Base-by-base conservation (phyloP, 30 jellyfish, hydroid and myxozoan genomes). In the Hydractinia symbiolongicarpus region DNA sequence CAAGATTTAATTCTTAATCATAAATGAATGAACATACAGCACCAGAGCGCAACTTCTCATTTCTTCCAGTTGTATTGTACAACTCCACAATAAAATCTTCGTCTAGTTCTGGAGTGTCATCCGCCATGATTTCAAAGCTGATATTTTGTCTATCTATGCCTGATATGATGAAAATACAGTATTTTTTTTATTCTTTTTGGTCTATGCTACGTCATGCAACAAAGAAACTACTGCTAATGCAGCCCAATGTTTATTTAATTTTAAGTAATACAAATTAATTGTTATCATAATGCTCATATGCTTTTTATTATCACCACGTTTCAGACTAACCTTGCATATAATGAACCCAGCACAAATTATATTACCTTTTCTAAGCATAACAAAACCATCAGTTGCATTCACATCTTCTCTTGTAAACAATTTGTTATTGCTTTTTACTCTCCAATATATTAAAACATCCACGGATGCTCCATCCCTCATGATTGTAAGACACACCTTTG, bases 401-500 rank as follows among this genome's bases (percentile, higher is more conserved):
- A 78, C 91, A 62, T 93, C 98, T 1, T 78, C 88, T 5, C 14
- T 50, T 19, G 95, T 87, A 52, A 93, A 83, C 40, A 73, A 21
- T 6, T n/a, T 51, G 20, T 86, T 73, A 13, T 13, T 61, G n/a
- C 95, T 88, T 20, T 50, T 67, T 30, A 86, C 53, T 53, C 84
- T 80, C 98, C 98, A 93, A 50, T 54, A n/a, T 13, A 93, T 94
- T 4, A 90, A 73, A n/a, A 96, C 94, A 5, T 81, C 81, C 15
- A 76, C 75, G 55, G 91, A 79, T 7, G 96, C 88, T 6, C 98
- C 98, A 84, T 93, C 98, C 66, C 98, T 81, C 95, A 93, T 93
- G 4, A 93, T 61, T 57, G 73, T 61, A 54, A 93, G 60, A 30
- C 81, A 51, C 4, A 93, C 67, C 17, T 56, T 77, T 6, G 50